phyloP scores from a whole-genome alignment of 2,888 invertebrate species.

The Chaetogeoica ovagalla region DNA sequence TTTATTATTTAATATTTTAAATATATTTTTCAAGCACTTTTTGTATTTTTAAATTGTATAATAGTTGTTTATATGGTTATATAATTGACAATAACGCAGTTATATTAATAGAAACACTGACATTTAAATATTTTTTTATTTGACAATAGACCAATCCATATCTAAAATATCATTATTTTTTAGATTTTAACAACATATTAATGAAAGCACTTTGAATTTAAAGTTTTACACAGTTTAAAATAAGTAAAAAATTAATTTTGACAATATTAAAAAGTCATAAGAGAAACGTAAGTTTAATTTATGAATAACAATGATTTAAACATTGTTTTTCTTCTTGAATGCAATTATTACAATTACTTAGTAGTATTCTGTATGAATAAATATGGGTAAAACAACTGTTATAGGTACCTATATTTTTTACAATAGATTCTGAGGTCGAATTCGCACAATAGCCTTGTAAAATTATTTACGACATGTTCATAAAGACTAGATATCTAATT shows the following conservation, averaged over 20 bases:
- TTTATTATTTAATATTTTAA: neutral
- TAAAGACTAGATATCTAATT: slow-evolving; percentile 21
- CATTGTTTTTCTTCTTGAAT: neutral
- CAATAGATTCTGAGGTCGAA: slow-evolving; percentile 36
- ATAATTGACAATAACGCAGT: no score
- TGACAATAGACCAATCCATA: no score
- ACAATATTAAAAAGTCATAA: no score
- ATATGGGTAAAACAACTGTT: slow-evolving; percentile 31
- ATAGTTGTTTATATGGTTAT: no score
- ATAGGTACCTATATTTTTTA: neutral
- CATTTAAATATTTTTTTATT: no score
- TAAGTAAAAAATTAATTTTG: neutral
- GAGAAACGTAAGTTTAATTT: no score
- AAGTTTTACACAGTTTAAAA: neutral
- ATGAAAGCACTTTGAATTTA: no score
- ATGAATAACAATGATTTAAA: no score
- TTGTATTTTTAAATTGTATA: neutral
- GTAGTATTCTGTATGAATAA: neutral
- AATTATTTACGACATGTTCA: slow-evolving; percentile 30
- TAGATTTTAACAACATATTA: no score
- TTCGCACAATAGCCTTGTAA: slow-evolving; percentile 28
- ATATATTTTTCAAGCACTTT: no score
- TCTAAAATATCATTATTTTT: no score
- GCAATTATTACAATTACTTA: neutral
- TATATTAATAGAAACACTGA: no score